phyloP scores from a whole-genome alignment of 2,797 vertebrate species.

The Notoglanidium macrostoma region DNA sequence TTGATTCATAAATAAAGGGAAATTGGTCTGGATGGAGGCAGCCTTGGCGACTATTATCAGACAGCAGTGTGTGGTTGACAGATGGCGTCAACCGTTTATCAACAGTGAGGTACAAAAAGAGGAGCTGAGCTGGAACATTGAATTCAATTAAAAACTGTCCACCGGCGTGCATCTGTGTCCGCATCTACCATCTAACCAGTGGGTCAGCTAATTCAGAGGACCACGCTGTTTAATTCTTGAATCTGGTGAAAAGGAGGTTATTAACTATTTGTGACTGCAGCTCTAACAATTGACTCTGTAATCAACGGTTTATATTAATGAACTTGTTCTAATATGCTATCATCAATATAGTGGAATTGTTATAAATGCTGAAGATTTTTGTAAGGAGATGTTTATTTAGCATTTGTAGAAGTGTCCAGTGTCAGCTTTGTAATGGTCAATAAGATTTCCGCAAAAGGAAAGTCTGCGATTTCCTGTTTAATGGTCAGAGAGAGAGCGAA shows the following conservation, averaged over 20 bases:
- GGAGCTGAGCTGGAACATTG: constrained; percentile 15
- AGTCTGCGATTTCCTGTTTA: not conserved
- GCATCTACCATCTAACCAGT: constrained; percentile 6
- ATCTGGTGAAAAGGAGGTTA: not conserved
- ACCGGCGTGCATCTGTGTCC: constrained; percentile 29
- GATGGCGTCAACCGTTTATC: constrained; percentile 40
- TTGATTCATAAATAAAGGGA: constrained; percentile 47
- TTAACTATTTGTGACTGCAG: not conserved
- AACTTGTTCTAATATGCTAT: not conserved
- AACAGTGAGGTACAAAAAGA: constrained; percentile 42
- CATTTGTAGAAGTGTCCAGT: not conserved
- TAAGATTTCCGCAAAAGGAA: not conserved
- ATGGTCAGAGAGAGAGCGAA: not conserved
- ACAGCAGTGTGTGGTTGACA: constrained; percentile 17
- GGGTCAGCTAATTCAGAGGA: not conserved
- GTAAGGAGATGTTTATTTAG: not conserved
- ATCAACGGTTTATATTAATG: constrained; percentile 1
- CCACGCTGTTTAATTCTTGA: not conserved
- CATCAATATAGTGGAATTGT: not conserved
- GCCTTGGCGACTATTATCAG: constrained; percentile 36
- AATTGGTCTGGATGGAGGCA: constrained; percentile 8
- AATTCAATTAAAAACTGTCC: constrained; percentile 43
- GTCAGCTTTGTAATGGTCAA: not conserved
- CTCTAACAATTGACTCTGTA: not conserved
- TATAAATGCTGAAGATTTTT: not conserved